phyloP scores from a whole-genome alignment of 2,113 vertebrate genomes.

The Syngnathoides biaculeatus region DNA sequence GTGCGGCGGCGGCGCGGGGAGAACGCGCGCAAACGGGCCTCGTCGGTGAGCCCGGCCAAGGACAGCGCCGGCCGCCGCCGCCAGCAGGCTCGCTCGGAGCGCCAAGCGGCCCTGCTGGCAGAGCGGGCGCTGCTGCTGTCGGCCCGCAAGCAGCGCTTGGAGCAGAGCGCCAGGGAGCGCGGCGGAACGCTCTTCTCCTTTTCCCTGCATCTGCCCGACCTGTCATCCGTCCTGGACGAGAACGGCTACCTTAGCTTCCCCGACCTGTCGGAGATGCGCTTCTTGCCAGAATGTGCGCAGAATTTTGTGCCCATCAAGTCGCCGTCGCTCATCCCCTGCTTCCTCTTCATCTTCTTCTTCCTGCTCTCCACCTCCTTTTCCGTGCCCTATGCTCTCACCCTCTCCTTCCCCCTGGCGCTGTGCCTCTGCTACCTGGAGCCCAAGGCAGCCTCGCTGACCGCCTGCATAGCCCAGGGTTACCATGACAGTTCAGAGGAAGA shows the following conservation, averaged over 20 bases:
- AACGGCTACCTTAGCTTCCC: slow-evolving; percentile 96
- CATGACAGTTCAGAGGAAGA: slow-evolving; percentile 99
- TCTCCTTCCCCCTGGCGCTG: slow-evolving; percentile 97
- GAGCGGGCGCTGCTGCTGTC: slow-evolving; percentile 78
- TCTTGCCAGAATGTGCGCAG: slow-evolving; percentile 87
- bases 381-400: slow-evolving; percentile 93
- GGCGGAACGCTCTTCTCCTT: slow-evolving; percentile 91
- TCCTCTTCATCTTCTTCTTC: slow-evolving; percentile 99
- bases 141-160: slow-evolving; percentile 78
- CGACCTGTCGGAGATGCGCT: slow-evolving; percentile 84
- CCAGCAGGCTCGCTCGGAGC: slow-evolving; percentile 70
- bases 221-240: slow-evolving; percentile 89
- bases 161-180: slow-evolving; percentile 54
- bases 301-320: slow-evolving; percentile 91
- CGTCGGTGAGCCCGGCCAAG: slow-evolving; percentile 65
- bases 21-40: slow-evolving; percentile 64
- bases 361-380: slow-evolving; percentile 97
- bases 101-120: slow-evolving; percentile 74
- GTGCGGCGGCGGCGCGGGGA: slow-evolving; percentile 87
- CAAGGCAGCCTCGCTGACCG: slow-evolving; percentile 95
- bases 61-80: slow-evolving; percentile 55
- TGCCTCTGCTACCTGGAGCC: slow-evolving; percentile 99
- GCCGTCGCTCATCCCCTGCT: slow-evolving; percentile 93
- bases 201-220: slow-evolving; percentile 95
- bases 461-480: slow-evolving; percentile 94